Percentiles rank a stretch among this genome's conserved stretches.
phyloP scores from a whole-genome alignment of 2,888 invertebrate genomes.

The Danaus chrysippus region DNA sequence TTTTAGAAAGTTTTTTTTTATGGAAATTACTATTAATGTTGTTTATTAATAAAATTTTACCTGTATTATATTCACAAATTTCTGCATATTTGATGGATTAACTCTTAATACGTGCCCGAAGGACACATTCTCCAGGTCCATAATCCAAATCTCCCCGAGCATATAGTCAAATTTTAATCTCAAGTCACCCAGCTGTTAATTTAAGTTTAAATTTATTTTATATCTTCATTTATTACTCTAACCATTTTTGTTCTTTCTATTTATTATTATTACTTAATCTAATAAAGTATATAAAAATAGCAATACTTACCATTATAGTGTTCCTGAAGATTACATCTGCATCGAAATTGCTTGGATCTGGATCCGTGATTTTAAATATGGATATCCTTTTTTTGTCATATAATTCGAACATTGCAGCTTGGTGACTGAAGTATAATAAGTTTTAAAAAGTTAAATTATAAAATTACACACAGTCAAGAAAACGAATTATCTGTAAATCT shows the following conservation, averaged over 20 bases:
- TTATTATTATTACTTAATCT: too few species aligned
- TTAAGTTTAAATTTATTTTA: not conserved
- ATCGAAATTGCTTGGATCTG: slow-evolving; percentile 48
- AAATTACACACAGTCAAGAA: too few species aligned
- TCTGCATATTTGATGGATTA: slow-evolving; percentile 60
- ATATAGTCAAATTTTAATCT: slow-evolving; percentile 63
- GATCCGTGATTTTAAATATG: slow-evolving; percentile 46
- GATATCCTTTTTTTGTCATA: slow-evolving; percentile 56
- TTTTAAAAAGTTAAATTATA: not conserved
- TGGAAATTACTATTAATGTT: not conserved
- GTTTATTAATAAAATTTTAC: slow-evolving; percentile 12
- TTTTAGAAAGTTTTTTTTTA: too few species aligned
- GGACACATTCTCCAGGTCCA: slow-evolving; percentile 57
- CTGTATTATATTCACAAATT: slow-evolving; percentile 34
- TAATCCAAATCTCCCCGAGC: slow-evolving; percentile 61
- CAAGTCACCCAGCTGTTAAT: slow-evolving; percentile 56
- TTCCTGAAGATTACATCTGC: slow-evolving; percentile 53
- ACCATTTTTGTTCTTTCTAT: too few species aligned
- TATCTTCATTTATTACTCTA: too few species aligned
- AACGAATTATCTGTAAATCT: too few species aligned
- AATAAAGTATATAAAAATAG: not conserved
- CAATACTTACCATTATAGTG: slow-evolving; percentile 54
- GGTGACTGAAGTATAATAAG: slow-evolving; percentile 42
- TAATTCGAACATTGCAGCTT: slow-evolving; percentile 50
- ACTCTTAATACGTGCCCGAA: slow-evolving; percentile 60